Evolutionary conservation across 2,888 invertebrate genomes (phyloP).

Genomic region (Andrena marginata): DNA sequence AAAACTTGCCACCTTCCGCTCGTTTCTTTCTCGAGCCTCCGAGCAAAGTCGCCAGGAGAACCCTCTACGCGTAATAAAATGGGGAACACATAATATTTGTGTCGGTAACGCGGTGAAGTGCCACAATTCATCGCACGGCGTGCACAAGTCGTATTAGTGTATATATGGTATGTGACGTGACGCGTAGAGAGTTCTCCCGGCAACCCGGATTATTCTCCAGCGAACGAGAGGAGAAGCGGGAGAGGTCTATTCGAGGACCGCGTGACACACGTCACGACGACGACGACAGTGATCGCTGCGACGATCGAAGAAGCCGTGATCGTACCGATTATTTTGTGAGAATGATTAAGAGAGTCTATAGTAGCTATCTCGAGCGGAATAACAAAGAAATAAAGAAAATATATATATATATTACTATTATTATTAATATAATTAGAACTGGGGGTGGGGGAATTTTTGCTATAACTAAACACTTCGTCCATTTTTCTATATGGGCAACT

Average conservation of each 20-base stretch:
- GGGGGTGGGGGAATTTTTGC: slow-evolving; percentile 71
- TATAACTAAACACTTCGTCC: slow-evolving; percentile 78
- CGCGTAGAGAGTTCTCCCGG: background rate
- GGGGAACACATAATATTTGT: too few species aligned
- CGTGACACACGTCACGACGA: slow-evolving; percentile 21
- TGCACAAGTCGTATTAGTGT: too few species aligned
- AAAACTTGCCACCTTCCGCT: background rate
- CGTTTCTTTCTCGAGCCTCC: background rate
- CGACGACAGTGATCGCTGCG: slow-evolving; percentile 60
- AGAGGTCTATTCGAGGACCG: background rate
- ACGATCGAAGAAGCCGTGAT: slow-evolving; percentile 68
- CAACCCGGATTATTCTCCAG: background rate
- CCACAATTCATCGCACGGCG: too few species aligned
- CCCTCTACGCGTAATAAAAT: too few species aligned
- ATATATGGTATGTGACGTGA: too few species aligned
- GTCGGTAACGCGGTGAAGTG: too few species aligned
- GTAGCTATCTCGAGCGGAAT: slow-evolving; percentile 61
- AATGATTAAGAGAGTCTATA: slow-evolving; percentile 59
- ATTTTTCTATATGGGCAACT: slow-evolving; percentile 81
- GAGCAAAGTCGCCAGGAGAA: too few species aligned
- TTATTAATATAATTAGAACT: slow-evolving; percentile 53
- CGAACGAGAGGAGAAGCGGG: background rate
- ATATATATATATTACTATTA: slow-evolving; percentile 52
- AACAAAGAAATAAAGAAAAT: slow-evolving; percentile 56
- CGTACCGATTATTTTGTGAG: slow-evolving; percentile 61